phyloP scores from a whole-genome alignment of 2,888 invertebrate genomes.

The Erpobdella octoculata region DNA sequence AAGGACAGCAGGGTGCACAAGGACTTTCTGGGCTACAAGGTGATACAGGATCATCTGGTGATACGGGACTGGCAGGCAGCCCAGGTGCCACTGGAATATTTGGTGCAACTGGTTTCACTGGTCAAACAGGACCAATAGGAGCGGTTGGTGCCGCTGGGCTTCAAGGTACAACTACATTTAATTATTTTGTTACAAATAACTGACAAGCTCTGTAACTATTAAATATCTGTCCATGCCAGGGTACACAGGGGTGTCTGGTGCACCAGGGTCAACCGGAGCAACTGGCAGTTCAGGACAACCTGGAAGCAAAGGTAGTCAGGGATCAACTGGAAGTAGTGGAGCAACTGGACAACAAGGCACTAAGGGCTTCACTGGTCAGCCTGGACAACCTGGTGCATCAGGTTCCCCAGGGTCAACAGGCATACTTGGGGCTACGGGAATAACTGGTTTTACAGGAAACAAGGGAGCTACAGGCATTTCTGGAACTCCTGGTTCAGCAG shows the following conservation, averaged over 20 bases:
- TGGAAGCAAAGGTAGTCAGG: conserved; percentile 28
- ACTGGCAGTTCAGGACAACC: not conserved
- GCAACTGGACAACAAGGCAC: conserved; percentile 30
- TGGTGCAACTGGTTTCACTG: conserved; percentile 34
- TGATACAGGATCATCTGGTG: conserved; percentile 19
- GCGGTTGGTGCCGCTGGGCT: too few relatives aligned
- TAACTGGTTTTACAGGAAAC: conserved; percentile 27
- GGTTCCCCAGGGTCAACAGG: conserved; percentile 31
- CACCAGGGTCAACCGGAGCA: not conserved
- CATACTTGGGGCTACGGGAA: conserved; percentile 2
- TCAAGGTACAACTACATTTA: too few relatives aligned
- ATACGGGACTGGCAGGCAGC: conserved; percentile 33
- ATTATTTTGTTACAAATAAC: too few relatives aligned
- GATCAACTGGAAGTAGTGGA: conserved; percentile 31
- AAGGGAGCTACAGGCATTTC: conserved; percentile 24
- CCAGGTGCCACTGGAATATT: conserved; percentile 34
- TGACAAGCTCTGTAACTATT: not conserved
- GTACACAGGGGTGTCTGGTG: not conserved
- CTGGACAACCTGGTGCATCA: conserved; percentile 26
- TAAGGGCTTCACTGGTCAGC: conserved; percentile 21
- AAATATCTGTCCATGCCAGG: too few relatives aligned
- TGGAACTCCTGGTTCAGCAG: conserved; percentile 27
- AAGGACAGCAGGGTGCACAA: conserved; percentile 20
- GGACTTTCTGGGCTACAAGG: conserved; percentile 12
- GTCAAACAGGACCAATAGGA: too few relatives aligned